These are phyloP conservation scores for Caenorhabditis uteleia DNA, from an alignment of 2,888 invertebrate species.

Conservation along the genomic window DNA sequence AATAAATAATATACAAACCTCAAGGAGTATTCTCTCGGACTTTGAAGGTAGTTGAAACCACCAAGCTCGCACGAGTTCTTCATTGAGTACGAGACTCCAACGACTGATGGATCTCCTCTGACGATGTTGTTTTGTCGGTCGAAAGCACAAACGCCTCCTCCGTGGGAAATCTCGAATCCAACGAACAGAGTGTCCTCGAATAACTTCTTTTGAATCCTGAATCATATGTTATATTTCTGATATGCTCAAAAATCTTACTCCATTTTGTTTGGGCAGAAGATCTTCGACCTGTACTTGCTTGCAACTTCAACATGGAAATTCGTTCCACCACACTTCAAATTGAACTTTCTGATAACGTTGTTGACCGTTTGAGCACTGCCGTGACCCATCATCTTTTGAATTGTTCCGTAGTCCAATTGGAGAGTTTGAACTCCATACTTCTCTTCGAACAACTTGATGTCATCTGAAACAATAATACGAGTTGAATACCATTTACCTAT, in stretches of 20 bases:
- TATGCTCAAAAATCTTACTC: not conserved
- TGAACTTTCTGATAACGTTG: constrained; percentile 45
- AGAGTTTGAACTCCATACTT: constrained; percentile 26
- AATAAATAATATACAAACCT: not conserved
- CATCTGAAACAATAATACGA: constrained; percentile 18
- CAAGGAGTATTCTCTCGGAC: constrained; percentile 10
- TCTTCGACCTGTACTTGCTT: not conserved
- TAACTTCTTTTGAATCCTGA: constrained; percentile 3
- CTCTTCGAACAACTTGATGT: constrained; percentile 32
- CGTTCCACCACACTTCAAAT: constrained; percentile 42
- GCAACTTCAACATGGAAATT: constrained; percentile 30
- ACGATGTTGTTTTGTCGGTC: constrained; percentile 23
- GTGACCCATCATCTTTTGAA: constrained; percentile 11
- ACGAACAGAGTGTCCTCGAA: constrained; percentile 31
- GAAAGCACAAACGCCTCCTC: constrained; percentile 27
- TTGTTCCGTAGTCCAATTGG: constrained; percentile 14
- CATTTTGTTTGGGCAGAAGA: constrained; percentile 5
- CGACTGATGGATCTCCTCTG: constrained; percentile 42
- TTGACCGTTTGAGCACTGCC: constrained; percentile 30
- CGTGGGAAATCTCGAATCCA: constrained; percentile 44
- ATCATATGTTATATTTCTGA: not conserved
- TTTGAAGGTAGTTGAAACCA: constrained; percentile 26
- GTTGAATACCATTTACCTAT: no score
- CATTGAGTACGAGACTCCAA: constrained; percentile 36
- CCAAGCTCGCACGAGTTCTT: constrained; percentile 13